These are phyloP conservation scores for Sander lucioperca DNA, from an alignment of 2,113 vertebrate genomes.

Conservation along the genomic window DNA sequence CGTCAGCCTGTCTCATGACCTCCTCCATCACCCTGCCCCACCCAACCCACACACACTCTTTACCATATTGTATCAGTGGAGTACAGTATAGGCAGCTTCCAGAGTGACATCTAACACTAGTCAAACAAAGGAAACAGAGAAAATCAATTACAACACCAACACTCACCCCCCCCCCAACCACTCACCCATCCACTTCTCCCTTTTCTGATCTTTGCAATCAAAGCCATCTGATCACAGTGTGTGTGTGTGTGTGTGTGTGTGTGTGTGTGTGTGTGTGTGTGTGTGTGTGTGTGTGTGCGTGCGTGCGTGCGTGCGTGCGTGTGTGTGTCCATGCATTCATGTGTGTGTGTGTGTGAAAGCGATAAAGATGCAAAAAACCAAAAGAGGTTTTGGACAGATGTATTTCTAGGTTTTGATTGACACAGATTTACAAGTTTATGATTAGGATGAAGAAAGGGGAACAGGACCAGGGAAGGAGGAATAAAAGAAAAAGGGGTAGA, in stretches of 20 bases:
- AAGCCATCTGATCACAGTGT: constrained; percentile 47
- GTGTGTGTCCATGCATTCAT: no score
- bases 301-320: neutral
- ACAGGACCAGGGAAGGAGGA: constrained; percentile 13
- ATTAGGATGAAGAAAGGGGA: neutral
- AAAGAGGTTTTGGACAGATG: constrained; percentile 11
- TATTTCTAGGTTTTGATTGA: constrained; percentile 12
- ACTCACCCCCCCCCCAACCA: constrained; percentile 12
- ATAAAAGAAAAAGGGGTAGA: constrained; percentile 30
- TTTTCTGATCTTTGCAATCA: constrained; percentile 48
- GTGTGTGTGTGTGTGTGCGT: neutral
- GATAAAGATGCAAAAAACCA: neutral
- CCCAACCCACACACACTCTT: constrained; percentile 17
- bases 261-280: constrained; percentile 5
- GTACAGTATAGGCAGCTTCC: constrained; percentile 37
- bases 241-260: neutral
- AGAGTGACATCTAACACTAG: constrained; percentile 54
- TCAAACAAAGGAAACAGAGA: constrained; percentile 62
- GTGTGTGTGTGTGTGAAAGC: neutral
- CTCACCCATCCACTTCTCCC: constrained; percentile 10
- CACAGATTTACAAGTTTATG: constrained; percentile 25
- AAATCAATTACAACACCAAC: constrained; percentile 69
- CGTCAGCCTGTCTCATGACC: constrained; percentile 53
- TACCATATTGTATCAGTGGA: constrained; percentile 1
- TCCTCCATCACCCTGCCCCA: constrained; percentile 47